Evolutionary conservation across 2,888 invertebrate genomes (phyloP), one percentile per base, ranked within the genome.

Genomic region (Dilophus febrilis): DNA sequence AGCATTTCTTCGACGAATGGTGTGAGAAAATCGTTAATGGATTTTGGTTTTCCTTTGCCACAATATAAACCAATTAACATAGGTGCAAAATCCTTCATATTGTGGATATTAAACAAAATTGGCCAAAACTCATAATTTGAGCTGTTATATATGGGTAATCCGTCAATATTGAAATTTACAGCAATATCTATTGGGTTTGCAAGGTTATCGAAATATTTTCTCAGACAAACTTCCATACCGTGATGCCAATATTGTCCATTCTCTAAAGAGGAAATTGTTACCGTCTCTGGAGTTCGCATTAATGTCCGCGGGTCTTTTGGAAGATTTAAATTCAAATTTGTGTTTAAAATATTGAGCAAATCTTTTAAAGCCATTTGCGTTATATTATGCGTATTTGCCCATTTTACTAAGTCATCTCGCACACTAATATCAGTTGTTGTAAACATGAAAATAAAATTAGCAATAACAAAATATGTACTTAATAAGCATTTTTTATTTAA

Each of bases 301-400:
- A 35, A 35, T 11, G 35, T 35, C n/a, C 35, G 35, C 3, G 22
- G n/a, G 14, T 35, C 35, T 22, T 35, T 35, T 4, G 35, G 35
- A 7, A 35, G 16, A 18, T 14, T 11, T 10, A 7, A 17, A 4
- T 17, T 4, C 6, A 16, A 12, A 17, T 2, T 8, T 17, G 18
- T 12, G 4, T 12, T 14, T 11, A 33, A 17, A 8, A 33, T 33
- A 3, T 8, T 13, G 3, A 33, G 17, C 33, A 33, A 11, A 17
- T 17, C 16, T 4, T 33, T 33, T 11, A 33, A 4, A 7, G 33
- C 33, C 3, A 13, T 3, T 4, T 14, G n/a, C 3, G 32, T 13
- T 13, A 32, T 32, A 4, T 16, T 2, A 8, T 13, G 14, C 3
- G n/a, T n/a, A 3, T 14, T 7, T 14, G 32, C 5, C 32, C 32